Evolutionary conservation across 2,113 vertebrate genomes (phyloP).

Genomic region (Lucifuga dentata): DNA sequence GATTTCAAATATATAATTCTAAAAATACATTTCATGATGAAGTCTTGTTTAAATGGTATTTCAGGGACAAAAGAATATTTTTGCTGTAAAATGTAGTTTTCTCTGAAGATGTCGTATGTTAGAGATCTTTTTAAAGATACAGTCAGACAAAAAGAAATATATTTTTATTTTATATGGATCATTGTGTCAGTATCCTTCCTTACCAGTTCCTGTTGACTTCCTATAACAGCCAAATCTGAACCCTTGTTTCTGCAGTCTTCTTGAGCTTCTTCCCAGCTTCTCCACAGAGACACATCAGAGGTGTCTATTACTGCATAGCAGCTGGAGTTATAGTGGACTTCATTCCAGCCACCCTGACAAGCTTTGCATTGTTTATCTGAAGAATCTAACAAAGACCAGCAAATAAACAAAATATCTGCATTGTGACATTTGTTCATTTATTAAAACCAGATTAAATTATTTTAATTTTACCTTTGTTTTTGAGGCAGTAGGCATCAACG

Average conservation of each 20-base stretch:
- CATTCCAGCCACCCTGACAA: fast-evolving
- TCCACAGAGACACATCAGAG: fast-evolving
- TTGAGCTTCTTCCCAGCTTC: conserved; percentile 27
- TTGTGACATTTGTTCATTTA: background rate
- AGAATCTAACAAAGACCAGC: background rate
- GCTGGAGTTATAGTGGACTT: fast-evolving
- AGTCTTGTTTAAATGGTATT: no score
- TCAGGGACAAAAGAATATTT: no score
- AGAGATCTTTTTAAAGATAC: no score
- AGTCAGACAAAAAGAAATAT: no score
- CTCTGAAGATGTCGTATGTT: no score
- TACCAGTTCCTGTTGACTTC: conserved; percentile 12
- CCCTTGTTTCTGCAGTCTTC: background rate
- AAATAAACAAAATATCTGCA: background rate
- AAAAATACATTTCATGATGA: no score
- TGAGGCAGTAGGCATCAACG: conserved; percentile 45
- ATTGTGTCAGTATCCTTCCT: background rate
- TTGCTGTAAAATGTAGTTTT: no score
- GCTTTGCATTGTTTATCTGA: fast-evolving
- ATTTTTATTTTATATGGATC: background rate
- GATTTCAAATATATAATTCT: no score
- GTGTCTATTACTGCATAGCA: fast-evolving
- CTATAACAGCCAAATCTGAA: conserved; percentile 24
- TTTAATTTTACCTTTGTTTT: no score
- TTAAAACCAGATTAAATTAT: no score